A percentile compares a stretch with the other conserved stretches of the same genome.
These are phyloP conservation scores for Bombycilla garrulus DNA, from an alignment of 2,113 vertebrate genomes.

Conservation along the genomic window DNA sequence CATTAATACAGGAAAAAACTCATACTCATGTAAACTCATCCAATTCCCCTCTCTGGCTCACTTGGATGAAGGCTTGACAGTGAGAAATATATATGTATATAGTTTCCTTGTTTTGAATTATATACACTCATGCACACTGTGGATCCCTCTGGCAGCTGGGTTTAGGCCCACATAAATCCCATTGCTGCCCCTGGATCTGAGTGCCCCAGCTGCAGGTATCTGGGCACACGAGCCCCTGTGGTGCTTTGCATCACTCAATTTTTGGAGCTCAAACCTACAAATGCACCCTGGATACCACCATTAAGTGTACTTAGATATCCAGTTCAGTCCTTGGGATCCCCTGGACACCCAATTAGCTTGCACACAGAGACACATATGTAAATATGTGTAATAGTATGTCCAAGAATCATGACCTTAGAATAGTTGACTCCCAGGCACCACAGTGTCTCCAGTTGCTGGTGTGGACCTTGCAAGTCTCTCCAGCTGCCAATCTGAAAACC, in stretches of 20 bases:
- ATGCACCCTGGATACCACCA: background rate
- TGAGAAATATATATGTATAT: background rate
- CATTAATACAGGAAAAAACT: background rate
- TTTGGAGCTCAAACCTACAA: background rate
- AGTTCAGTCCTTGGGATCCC: background rate
- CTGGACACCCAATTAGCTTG: background rate
- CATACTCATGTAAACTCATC: background rate
- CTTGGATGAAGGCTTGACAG: background rate
- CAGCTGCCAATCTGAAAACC: background rate
- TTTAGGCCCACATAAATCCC: background rate
- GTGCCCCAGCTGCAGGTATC: background rate
- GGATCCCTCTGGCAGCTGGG: background rate
- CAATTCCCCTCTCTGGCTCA: background rate
- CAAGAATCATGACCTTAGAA: background rate
- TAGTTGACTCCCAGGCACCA: background rate
- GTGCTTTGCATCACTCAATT: background rate
- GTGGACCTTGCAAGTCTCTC: background rate
- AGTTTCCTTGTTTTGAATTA: background rate
- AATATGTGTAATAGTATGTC: too few relatives aligned
- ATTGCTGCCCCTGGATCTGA: background rate
- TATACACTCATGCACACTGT: fast-evolving
- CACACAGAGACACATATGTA: background rate
- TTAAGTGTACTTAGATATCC: background rate
- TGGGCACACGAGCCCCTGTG: background rate
- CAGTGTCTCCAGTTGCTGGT: background rate